Percentiles rank a stretch among this genome's conserved stretches.
Conservation (phyloP, 2,113 vertebrate species). For the Saguinus midas region DNA sequence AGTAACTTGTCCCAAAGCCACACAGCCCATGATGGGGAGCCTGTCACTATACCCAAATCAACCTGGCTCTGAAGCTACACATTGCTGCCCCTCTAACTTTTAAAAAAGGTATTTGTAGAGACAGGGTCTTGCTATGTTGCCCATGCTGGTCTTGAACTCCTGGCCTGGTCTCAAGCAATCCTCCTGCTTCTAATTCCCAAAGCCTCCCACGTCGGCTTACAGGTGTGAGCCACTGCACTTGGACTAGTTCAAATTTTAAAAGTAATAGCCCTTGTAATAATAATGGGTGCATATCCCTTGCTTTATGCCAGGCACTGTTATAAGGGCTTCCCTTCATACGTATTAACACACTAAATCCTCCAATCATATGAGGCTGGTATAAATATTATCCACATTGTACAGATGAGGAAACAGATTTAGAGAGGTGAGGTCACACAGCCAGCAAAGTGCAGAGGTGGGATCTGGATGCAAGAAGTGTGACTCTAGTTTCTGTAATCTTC, state of each 20-base stretch:
- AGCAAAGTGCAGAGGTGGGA: background rate
- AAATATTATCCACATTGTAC: background rate
- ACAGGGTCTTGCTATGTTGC: no score
- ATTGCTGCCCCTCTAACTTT: background rate
- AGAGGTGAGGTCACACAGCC: background rate
- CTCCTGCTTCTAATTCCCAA: background rate
- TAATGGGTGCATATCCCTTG: background rate
- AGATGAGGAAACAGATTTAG: background rate
- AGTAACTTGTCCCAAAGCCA: background rate
- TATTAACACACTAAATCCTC: background rate
- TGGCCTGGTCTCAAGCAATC: no score
- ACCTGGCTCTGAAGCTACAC: background rate
- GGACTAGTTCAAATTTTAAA: background rate
- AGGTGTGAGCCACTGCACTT: no score
- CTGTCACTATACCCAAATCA: background rate
- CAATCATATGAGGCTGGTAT: background rate
- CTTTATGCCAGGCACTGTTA: background rate
- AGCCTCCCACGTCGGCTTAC: background rate
- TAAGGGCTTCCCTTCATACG: background rate
- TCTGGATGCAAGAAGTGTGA: background rate
- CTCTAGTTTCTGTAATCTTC: background rate
- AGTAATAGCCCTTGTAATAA: background rate
- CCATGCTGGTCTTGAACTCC: no score
- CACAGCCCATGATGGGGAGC: background rate
- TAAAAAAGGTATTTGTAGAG: no score